Evolutionary conservation across 2,888 invertebrate species (phyloP).

Genomic region (Aphelenchoides bicaudatus): DNA sequence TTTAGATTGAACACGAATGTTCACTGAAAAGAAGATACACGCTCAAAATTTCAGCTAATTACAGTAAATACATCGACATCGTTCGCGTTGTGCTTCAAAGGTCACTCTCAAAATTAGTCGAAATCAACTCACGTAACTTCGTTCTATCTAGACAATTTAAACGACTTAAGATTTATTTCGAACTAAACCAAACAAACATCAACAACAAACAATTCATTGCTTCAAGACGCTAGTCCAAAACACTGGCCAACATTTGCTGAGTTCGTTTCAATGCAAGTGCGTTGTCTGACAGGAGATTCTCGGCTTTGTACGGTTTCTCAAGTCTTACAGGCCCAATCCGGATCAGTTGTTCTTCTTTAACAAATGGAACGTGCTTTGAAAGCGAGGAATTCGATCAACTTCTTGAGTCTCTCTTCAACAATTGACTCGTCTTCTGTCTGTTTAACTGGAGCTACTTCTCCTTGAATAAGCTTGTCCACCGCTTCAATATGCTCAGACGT

Average conservation of each 20-base stretch:
- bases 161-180: no score
- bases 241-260: conserved; percentile 6
- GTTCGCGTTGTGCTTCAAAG: no score
- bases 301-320: conserved; percentile 7
- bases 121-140: no score
- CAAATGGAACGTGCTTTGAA: conserved; percentile 14
- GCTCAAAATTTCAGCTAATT: no score
- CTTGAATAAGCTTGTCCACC: conserved; percentile 3
- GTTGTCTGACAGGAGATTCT: conserved; percentile 13
- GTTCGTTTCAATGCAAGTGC: conserved; percentile 14
- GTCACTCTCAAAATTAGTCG: no score
- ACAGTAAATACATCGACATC: no score
- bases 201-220: background rate
- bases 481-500: background rate
- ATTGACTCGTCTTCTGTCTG: background rate
- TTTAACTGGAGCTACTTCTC: background rate
- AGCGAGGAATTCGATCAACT: conserved; percentile 1
- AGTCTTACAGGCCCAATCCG: conserved; percentile 14
- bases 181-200: conserved; percentile 5
- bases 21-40: no score
- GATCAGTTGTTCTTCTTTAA: background rate
- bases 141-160: no score
- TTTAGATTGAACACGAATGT: no score
- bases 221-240: background rate
- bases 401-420: background rate